A percentile compares a stretch with the other conserved stretches of the same genome.
Evolutionary conservation across 2,888 invertebrate species (phyloP).

Genomic region (Caradrina clavipalpis): DNA sequence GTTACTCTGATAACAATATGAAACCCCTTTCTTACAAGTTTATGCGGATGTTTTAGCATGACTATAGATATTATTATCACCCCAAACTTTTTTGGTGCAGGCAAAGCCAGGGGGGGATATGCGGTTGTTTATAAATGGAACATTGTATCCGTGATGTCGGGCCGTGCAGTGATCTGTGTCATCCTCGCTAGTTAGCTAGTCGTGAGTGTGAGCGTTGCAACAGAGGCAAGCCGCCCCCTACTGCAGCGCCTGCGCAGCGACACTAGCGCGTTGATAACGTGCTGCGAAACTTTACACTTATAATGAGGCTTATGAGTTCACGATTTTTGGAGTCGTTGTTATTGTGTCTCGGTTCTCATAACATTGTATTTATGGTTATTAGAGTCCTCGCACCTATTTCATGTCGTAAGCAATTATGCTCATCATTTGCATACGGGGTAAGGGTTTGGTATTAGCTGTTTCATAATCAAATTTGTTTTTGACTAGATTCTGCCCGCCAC

Average conservation of each 20-base stretch:
- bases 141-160: constrained; percentile 75
- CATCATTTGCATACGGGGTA: background rate
- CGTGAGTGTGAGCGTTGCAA: constrained; percentile 72
- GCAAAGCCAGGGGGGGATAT: constrained; percentile 51
- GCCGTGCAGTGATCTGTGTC: constrained; percentile 76
- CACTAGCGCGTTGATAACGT: constrained; percentile 53
- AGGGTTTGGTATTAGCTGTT: background rate
- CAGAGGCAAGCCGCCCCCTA: constrained; percentile 61
- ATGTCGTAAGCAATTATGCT: constrained; percentile 10
- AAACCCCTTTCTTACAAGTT: background rate
- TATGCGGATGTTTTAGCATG: too few species aligned
- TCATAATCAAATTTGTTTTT: background rate
- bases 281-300: constrained; percentile 59
- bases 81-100: constrained; percentile 8
- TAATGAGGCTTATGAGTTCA: constrained; percentile 65
- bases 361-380: constrained; percentile 49
- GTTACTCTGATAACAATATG: background rate
- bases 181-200: constrained; percentile 75
- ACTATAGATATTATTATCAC: too few species aligned
- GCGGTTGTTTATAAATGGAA: constrained; percentile 64
- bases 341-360: constrained; percentile 49
- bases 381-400: constrained; percentile 20
- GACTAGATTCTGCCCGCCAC: background rate
- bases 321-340: constrained; percentile 59
- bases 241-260: constrained; percentile 46